Evolutionary conservation across 2,797 vertebrate genomes (phyloP).

Genomic region (Bradypodion pumilum): DNA sequence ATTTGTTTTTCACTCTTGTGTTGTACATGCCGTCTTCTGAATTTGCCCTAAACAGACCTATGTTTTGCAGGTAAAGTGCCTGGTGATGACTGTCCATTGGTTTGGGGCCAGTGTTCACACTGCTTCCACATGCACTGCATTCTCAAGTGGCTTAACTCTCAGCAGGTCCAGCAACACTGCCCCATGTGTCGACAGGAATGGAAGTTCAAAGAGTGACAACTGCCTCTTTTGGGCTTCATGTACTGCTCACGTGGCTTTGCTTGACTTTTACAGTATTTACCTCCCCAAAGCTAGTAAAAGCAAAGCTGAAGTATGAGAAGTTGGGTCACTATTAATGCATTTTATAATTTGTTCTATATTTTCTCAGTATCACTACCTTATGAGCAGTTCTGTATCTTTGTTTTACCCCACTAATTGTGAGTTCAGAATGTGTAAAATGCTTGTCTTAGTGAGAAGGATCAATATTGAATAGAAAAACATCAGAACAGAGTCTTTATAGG

Average conservation of each 20-base stretch:
- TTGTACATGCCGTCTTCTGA: neutral
- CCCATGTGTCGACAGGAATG: constrained; percentile 98
- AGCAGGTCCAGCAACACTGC: constrained; percentile 97
- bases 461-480: neutral
- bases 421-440: neutral
- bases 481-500: neutral
- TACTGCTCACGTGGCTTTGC: neutral
- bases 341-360: neutral
- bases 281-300: neutral
- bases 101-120: constrained; percentile 99
- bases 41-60: neutral
- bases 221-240: neutral
- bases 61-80: constrained; percentile 90
- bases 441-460: neutral
- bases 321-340: neutral
- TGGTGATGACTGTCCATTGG: constrained; percentile 95
- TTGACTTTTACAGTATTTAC: neutral
- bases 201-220: constrained; percentile 93
- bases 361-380: neutral
- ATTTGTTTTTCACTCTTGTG: neutral
- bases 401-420: neutral
- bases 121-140: constrained; percentile 99
- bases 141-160: constrained; percentile 97
- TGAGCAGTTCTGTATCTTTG: neutral
- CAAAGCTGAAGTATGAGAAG: neutral